Percentiles rank a stretch among this genome's conserved stretches.
Conservation (phyloP, 2,797 vertebrate species). For the Gila robusta region DNA sequence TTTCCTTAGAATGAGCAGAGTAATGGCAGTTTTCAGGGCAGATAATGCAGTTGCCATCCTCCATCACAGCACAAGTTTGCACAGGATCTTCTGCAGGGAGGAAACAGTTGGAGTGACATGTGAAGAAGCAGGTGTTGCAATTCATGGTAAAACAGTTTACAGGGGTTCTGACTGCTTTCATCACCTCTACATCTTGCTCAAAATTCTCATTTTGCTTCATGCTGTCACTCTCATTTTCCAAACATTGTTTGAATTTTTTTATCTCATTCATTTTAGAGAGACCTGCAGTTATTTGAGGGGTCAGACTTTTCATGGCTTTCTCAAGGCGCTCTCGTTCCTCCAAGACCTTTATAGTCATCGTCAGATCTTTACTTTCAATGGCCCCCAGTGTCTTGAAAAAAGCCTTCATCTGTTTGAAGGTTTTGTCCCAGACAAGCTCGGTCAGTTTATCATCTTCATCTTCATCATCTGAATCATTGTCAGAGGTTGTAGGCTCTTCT, state of each 20-base stretch:
- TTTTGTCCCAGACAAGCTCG: constrained; percentile 46
- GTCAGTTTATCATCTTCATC: constrained; percentile 35
- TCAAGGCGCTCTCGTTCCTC: constrained; percentile 59
- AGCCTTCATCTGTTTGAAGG: constrained; percentile 53
- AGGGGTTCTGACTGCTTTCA: constrained; percentile 24
- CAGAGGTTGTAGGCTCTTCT: not conserved
- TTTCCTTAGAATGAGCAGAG: constrained; percentile 45
- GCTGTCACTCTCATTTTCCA: constrained; percentile 43
- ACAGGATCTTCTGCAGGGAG: constrained; percentile 31
- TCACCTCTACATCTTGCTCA: constrained; percentile 51
- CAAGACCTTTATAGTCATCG: constrained; percentile 53
- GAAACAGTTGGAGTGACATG: constrained; percentile 59
- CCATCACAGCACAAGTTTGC: constrained; percentile 52
- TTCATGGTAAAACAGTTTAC: constrained; percentile 43
- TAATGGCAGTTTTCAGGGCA: constrained; percentile 55
- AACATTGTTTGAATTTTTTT: constrained; percentile 22
- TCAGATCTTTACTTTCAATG: constrained; percentile 52
- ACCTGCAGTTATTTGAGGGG: constrained; percentile 58
- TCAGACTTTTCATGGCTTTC: constrained; percentile 42
- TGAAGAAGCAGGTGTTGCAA: constrained; percentile 56
- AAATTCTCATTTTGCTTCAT: constrained; percentile 47
- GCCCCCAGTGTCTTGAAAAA: constrained; percentile 53
- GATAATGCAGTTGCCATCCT: constrained; percentile 35
- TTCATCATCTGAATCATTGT: constrained; percentile 26
- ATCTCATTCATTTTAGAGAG: constrained; percentile 56